Evolutionary conservation across 64 coral and sea anemone species (phyloP).

Genomic region (Hydrozoanthus tunicans): DNA sequence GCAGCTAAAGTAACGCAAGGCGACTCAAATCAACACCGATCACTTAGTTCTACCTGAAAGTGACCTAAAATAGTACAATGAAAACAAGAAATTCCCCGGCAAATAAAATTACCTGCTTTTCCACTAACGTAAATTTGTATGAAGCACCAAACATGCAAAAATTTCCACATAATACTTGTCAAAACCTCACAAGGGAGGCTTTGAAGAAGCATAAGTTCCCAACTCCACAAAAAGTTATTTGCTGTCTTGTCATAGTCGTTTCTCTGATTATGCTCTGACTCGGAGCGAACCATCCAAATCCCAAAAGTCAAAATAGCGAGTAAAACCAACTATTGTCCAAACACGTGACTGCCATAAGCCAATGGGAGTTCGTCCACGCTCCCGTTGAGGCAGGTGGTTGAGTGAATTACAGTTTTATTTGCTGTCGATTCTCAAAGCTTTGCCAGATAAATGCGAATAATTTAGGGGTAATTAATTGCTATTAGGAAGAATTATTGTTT

Average conservation of each 20-base stretch:
- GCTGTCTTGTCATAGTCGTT: conserved; percentile 50
- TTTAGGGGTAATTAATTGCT: conserved; percentile 77
- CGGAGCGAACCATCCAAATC: conserved; percentile 70
- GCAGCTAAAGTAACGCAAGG: conserved; percentile 42
- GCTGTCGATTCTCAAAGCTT: conserved; percentile 53
- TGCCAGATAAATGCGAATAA: conserved; percentile 68
- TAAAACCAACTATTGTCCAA: conserved; percentile 30
- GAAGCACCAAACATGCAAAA: conserved; percentile 65
- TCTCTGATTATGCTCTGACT: conserved; percentile 48
- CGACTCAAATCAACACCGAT: conserved; percentile 44
- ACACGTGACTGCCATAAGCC: conserved; percentile 54
- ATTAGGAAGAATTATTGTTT: conserved; percentile 62
- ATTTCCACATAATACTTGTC: conserved; percentile 74
- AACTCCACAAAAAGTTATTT: conserved; percentile 52
- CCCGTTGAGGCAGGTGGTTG: conserved; percentile 63
- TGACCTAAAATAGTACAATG: conserved; percentile 65
- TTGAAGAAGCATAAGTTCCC: conserved; percentile 30
- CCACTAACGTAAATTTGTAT: conserved; percentile 54
- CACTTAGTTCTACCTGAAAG: conserved; percentile 42
- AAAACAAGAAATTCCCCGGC: conserved; percentile 66
- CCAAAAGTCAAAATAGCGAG: conserved; percentile 67
- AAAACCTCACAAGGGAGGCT: conserved; percentile 53
- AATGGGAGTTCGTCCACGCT: conserved; percentile 34
- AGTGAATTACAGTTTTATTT: conserved; percentile 52
- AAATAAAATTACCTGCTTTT: conserved; percentile 67